Base-by-base conservation (phyloP, 2,888 invertebrate genomes). In the Bibio marci region DNA sequence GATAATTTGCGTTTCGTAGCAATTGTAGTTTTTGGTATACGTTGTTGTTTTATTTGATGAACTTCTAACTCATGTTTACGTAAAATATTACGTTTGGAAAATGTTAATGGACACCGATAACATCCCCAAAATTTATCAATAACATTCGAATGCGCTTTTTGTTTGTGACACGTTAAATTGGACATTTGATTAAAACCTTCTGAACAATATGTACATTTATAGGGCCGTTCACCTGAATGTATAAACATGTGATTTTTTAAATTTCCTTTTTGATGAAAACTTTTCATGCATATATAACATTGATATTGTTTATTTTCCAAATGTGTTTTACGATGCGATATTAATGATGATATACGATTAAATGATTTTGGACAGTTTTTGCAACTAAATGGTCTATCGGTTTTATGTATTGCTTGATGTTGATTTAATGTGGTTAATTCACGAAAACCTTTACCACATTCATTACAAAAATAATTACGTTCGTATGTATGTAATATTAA, bases 261-360 rank as follows among this genome's bases (percentile, higher is more conserved):
- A 52, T 81, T 81, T 76, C 81, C 81, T 71, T 81, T 81, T 52
- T 82, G 81, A 57, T 81, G 81, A 56, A 82, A 82, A 47, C 79
- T 79, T 57, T 80, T 80, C 38, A 75, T 73, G 55, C 81, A 81
- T 40, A 79, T 61, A 52, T 76, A 72, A 50, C 81, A 82, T 44
- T 67, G 71, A 58, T 80, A 80, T 0, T 78, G 78, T 52, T 81
- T n/a, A n/a, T n/a, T 82, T 44, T 73, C 66, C 10, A 76, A 76
- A 53, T 82, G 81, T 5, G 78, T 81, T 64, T 80, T 81, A 44
- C 77, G 70, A 50, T 82, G 81, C 10, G 80, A 80, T 53, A 81
- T 81, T 45, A 82, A 61, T n/a, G 81, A 80, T 10, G 80, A 81
- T 3, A 79, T 76, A 38, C 81, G 70, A 58, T 80, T 81, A 58